These are phyloP conservation scores for Amphiduros pacificus DNA, from an alignment of 2,888 invertebrate genomes.

Conservation along the genomic window DNA sequence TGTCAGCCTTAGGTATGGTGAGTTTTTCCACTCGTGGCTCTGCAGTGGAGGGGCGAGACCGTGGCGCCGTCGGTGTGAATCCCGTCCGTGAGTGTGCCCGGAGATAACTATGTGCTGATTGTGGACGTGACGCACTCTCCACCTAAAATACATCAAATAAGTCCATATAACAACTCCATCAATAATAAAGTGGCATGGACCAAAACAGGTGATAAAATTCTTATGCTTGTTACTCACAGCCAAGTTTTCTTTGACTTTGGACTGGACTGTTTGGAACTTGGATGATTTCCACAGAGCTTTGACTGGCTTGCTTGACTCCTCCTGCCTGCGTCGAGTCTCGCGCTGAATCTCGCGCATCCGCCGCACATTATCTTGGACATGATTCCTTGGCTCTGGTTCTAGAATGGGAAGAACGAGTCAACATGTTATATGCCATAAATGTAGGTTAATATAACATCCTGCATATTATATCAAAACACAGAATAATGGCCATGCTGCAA, in stretches of 20 bases:
- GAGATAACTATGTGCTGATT: constrained; percentile 46
- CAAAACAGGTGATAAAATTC: too few relatives aligned
- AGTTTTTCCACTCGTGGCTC: constrained; percentile 18
- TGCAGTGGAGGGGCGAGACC: constrained; percentile 17
- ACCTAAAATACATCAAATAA: too few relatives aligned
- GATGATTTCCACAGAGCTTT: constrained; percentile 58
- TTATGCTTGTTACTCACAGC: constrained; percentile 30
- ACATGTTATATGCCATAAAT: too few relatives aligned
- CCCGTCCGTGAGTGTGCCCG: constrained; percentile 54
- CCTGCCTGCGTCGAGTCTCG: constrained; percentile 42
- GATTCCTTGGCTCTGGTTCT: constrained; percentile 48
- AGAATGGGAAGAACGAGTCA: neutral
- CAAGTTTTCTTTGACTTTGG: constrained; percentile 48
- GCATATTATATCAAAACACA: too few relatives aligned
- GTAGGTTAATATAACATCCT: too few relatives aligned
- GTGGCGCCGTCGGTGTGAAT: constrained; percentile 10
- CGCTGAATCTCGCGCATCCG: constrained; percentile 57
- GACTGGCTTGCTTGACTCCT: constrained; percentile 45
- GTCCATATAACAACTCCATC: too few relatives aligned
- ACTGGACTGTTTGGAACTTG: constrained; percentile 52
- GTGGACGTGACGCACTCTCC: constrained; percentile 41
- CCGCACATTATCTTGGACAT: constrained; percentile 54
- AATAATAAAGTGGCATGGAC: too few relatives aligned
- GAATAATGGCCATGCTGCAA: too few relatives aligned
- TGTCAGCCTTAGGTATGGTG: constrained; percentile 47